Evolutionary conservation across 2,113 vertebrate genomes (phyloP).

Genomic region (Chelonoidis abingdonii): DNA sequence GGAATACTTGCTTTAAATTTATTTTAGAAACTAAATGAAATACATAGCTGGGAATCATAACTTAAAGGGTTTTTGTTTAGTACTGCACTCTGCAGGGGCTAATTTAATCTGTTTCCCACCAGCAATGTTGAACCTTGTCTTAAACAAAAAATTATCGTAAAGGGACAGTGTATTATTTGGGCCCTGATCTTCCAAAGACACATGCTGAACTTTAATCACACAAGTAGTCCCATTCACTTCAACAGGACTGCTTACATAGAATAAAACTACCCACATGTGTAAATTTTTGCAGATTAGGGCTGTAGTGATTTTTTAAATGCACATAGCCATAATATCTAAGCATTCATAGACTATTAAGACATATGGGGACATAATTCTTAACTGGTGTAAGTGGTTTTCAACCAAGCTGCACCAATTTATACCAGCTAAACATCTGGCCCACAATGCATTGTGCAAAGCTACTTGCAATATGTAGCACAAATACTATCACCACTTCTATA

Average conservation of each 20-base stretch:
- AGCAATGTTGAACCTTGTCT: neutral
- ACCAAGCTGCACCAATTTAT: neutral
- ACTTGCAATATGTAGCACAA: neutral
- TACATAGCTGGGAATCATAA: rapidly evolving
- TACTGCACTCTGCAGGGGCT: neutral
- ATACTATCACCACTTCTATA: neutral
- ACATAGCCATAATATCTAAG: neutral
- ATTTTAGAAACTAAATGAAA: neutral
- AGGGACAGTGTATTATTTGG: neutral
- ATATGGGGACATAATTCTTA: neutral
- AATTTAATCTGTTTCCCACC: neutral
- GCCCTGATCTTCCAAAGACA: neutral
- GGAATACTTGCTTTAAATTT: neutral
- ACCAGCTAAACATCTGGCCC: neutral
- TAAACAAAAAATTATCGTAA: no score
- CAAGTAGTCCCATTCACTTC: neutral
- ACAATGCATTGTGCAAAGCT: neutral
- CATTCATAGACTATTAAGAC: neutral
- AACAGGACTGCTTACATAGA: neutral
- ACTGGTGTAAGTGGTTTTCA: neutral
- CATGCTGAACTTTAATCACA: neutral
- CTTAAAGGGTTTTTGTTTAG: neutral
- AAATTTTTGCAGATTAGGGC: neutral
- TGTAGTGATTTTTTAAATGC: neutral
- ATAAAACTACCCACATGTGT: neutral